Evolutionary conservation across 1,140 invertebrate genomes (phyloP).

Genomic region (Oryzaephilus surinamensis): DNA sequence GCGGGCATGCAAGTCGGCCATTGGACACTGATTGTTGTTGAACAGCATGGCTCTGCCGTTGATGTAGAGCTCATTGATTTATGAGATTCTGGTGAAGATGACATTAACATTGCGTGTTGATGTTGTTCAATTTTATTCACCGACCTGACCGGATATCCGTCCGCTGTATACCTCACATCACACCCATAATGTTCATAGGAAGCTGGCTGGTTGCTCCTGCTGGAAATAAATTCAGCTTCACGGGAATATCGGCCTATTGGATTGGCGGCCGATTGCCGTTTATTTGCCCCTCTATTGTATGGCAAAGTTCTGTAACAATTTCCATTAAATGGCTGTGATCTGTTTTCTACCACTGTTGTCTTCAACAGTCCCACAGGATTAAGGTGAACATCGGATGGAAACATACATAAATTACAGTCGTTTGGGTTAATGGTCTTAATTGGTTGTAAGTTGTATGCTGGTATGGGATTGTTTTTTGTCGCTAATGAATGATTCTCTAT

Average conservation of each 20-base stretch:
- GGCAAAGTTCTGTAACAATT: conserved; percentile 59
- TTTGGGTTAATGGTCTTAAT: conserved; percentile 9
- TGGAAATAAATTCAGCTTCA: conserved; percentile 55
- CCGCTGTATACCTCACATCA: conserved; percentile 63
- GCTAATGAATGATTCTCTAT: background rate
- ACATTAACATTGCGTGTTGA: conserved; percentile 36
- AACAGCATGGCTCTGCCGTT: conserved; percentile 19
- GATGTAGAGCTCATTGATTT: conserved; percentile 1
- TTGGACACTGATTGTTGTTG: conserved; percentile 20
- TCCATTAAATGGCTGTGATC: conserved; percentile 10
- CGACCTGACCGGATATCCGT: conserved; percentile 57
- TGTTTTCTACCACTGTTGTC: conserved; percentile 2
- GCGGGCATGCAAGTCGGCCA: conserved; percentile 41
- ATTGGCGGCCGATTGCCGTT: conserved; percentile 47
- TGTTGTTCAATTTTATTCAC: conserved; percentile 19
- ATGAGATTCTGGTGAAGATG: conserved; percentile 43
- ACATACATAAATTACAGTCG: conserved; percentile 6
- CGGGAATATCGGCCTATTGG: conserved; percentile 50
- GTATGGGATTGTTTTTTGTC: background rate
- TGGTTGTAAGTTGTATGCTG: conserved; percentile 6
- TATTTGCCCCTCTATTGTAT: conserved; percentile 43
- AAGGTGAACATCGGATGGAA: conserved; percentile 46
- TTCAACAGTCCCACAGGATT: conserved; percentile 48
- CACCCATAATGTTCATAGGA: conserved; percentile 43
- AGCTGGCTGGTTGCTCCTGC: conserved; percentile 35